A percentile compares a stretch with the other conserved stretches of the same genome.
phyloP scores from a whole-genome alignment of 1,140 invertebrate species.

The Drosophila orena region DNA sequence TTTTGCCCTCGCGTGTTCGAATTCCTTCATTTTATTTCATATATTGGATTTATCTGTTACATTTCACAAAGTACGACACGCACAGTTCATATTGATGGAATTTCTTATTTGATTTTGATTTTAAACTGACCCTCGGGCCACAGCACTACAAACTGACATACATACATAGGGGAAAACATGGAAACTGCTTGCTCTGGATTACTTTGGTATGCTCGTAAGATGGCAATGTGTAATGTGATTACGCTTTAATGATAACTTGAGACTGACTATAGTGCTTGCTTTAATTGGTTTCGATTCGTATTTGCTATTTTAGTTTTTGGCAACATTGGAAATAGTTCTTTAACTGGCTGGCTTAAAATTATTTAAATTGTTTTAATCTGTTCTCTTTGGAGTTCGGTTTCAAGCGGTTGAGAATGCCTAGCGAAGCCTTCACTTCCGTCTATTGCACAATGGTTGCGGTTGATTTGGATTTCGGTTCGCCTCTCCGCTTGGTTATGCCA shows the following conservation, averaged over 20 bases:
- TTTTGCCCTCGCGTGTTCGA: conserved; percentile 18
- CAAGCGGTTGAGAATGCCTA: conserved; percentile 45
- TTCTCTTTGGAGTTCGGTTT: conserved; percentile 37
- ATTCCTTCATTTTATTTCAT: conserved; percentile 6
- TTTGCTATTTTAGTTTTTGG: conserved; percentile 66
- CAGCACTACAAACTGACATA: conserved; percentile 24
- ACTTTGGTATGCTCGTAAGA: conserved; percentile 34
- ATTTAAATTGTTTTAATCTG: conserved; percentile 53
- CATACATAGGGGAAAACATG: conserved; percentile 17
- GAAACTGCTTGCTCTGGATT: conserved; percentile 22
- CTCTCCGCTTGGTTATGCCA: conserved; percentile 70
- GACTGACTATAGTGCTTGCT: conserved; percentile 45
- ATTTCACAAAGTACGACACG: conserved; percentile 72
- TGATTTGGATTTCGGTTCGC: conserved; percentile 29
- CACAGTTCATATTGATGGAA: conserved; percentile 44
- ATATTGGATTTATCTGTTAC: conserved; percentile 37
- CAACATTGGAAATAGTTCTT: conserved; percentile 68
- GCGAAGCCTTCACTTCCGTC: conserved; percentile 36
- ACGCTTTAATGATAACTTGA: conserved; percentile 55
- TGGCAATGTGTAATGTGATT: conserved; percentile 42
- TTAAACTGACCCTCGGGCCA: conserved; percentile 10
- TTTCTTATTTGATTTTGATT: conserved; percentile 44
- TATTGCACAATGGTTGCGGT: conserved; percentile 82
- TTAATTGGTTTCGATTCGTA: conserved; percentile 45
- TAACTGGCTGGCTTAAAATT: conserved; percentile 56